phyloP scores from a whole-genome alignment of 2,888 invertebrate species.

The Sminthurides aquaticus region DNA sequence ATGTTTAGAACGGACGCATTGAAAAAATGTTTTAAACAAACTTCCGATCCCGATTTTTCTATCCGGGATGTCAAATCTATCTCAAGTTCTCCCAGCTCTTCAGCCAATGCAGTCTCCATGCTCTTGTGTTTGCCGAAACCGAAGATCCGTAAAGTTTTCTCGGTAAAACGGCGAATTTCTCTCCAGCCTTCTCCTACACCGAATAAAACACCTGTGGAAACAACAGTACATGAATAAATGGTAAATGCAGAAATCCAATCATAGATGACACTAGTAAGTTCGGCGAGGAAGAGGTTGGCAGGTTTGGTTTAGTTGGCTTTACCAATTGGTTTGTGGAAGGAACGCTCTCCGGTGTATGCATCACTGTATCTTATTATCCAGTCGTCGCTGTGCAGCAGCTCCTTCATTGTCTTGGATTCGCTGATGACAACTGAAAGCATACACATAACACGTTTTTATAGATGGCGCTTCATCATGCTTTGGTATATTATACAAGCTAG shows the following conservation, averaged over 20 bases:
- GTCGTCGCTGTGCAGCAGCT: constrained; percentile 25
- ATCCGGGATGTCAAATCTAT: constrained; percentile 15
- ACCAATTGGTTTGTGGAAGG: constrained; percentile 37
- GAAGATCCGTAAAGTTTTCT: constrained; percentile 40
- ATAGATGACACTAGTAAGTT: too few relatives aligned
- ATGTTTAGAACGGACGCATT: constrained; percentile 39
- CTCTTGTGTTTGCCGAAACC: constrained; percentile 40
- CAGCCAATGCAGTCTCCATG: constrained; percentile 34
- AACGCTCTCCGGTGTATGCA: constrained; percentile 29
- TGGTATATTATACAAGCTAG: too few relatives aligned
- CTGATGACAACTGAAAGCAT: constrained; percentile 32
- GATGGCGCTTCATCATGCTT: too few relatives aligned
- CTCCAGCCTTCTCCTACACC: constrained; percentile 39
- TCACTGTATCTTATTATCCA: constrained; percentile 29
- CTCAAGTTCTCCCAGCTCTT: constrained; percentile 36
- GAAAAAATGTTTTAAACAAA: constrained; percentile 32
- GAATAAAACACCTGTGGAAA: constrained; percentile 31
- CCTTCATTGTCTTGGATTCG: constrained; percentile 29
- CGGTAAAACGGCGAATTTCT: constrained; percentile 40
- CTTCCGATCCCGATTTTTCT: neutral
- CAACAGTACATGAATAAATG: neutral
- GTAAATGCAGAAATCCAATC: too few relatives aligned
- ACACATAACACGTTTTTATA: too few relatives aligned
- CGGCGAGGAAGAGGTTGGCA: too few relatives aligned
- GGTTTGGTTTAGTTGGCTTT: too few relatives aligned